These are phyloP conservation scores for Diploptera punctata DNA, from an alignment of 2,888 invertebrate species.

Conservation along the genomic window DNA sequence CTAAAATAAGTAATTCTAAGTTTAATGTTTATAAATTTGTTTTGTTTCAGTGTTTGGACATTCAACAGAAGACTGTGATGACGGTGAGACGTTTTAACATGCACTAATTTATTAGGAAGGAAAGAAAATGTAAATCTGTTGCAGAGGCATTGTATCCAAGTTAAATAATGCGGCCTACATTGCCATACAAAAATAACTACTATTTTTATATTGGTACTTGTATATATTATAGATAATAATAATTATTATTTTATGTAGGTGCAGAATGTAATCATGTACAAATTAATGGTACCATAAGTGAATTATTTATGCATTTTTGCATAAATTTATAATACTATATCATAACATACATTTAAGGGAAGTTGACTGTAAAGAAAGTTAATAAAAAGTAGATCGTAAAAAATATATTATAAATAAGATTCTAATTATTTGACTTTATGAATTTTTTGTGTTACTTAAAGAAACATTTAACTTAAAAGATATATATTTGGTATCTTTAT, in stretches of 20 bases:
- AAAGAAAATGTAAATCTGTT: neutral
- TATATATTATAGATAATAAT: no score
- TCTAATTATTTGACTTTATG: no score
- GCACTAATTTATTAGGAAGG: neutral
- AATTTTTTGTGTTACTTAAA: no score
- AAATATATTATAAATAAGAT: no score
- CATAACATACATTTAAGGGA: no score
- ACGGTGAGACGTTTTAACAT: conserved; percentile 80
- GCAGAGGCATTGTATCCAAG: neutral
- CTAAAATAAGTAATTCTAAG: neutral
- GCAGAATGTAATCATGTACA: neutral
- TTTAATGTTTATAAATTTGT: conserved; percentile 44
- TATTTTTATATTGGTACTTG: conserved; percentile 18
- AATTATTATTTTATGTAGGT: neutral
- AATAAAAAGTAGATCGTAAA: no score
- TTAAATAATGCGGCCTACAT: neutral
- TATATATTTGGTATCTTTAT: no score
- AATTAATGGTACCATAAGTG: neutral
- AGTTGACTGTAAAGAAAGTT: no score
- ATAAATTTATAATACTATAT: no score
- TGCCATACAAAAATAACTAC: neutral
- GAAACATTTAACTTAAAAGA: no score
- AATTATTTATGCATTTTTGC: neutral
- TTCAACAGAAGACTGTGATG: conserved; percentile 83
- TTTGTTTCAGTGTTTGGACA: conserved; percentile 85